phyloP scores from a whole-genome alignment of 2,888 invertebrate species.

The Polydrusus pterygomalis region DNA sequence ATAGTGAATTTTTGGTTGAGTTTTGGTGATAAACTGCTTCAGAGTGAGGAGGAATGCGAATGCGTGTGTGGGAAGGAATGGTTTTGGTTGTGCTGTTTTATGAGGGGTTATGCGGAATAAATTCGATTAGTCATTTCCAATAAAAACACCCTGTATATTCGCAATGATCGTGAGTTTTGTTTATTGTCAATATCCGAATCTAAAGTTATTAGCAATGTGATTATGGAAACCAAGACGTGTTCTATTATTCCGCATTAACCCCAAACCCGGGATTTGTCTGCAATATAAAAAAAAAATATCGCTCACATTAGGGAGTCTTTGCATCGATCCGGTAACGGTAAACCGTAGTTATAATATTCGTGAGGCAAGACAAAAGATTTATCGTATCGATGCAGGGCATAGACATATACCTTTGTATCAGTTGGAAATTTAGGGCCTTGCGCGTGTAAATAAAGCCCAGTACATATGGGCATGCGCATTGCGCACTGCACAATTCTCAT shows the following conservation, averaged over 20 bases:
- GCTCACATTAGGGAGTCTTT: slow-evolving; percentile 24
- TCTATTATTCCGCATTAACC: slow-evolving; percentile 6
- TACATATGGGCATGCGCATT: too few species aligned
- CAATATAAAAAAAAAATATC: slow-evolving; percentile 45
- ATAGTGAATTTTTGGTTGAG: slow-evolving; percentile 24
- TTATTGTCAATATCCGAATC: too few species aligned
- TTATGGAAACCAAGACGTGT: too few species aligned
- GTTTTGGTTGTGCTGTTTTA: neutral
- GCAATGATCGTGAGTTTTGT: too few species aligned
- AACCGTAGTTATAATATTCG: neutral
- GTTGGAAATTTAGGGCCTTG: too few species aligned
- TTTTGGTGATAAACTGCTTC: slow-evolving; percentile 30
- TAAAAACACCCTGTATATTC: too few species aligned
- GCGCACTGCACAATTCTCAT: too few species aligned
- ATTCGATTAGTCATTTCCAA: too few species aligned
- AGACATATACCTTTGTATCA: too few species aligned
- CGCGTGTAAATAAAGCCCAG: too few species aligned
- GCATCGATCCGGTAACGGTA: slow-evolving; percentile 11
- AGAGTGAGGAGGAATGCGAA: neutral
- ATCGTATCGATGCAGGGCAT: too few species aligned
- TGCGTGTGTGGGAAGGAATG: slow-evolving; percentile 3
- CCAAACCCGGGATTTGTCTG: slow-evolving; percentile 55
- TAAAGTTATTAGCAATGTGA: too few species aligned
- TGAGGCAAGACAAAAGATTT: neutral
- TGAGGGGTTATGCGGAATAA: neutral